Percentiles rank a stretch among this genome's conserved stretches.
These are phyloP conservation scores for Coluber constrictor DNA, from an alignment of 2,797 vertebrate species.

Conservation along the genomic window DNA sequence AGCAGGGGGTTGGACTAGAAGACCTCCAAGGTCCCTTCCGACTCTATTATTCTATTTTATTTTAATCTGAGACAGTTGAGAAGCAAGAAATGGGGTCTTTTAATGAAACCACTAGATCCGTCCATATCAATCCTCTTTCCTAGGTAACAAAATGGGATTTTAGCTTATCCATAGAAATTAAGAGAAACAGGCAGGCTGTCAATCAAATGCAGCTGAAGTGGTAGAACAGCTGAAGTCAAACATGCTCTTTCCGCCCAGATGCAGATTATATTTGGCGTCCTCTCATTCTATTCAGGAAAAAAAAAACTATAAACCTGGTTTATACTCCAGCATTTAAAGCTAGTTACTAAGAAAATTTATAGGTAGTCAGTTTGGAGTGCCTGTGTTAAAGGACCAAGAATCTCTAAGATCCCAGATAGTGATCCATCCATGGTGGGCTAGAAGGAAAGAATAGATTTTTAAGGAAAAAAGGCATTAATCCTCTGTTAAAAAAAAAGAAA, in stretches of 20 bases:
- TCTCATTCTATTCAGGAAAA: slow-evolving; percentile 45
- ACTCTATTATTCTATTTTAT: no score
- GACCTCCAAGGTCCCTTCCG: no score
- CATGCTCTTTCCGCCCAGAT: slow-evolving; percentile 53
- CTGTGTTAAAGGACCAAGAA: background rate
- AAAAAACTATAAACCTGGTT: slow-evolving; percentile 34
- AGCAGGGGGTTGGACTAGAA: no score
- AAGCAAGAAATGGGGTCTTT: background rate
- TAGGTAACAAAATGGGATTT: background rate
- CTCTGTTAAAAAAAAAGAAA: background rate
- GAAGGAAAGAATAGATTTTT: no score
- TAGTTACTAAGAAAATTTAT: background rate
- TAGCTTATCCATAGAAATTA: background rate
- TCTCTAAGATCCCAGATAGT: slow-evolving; percentile 20
- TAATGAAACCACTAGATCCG: background rate
- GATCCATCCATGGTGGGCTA: background rate
- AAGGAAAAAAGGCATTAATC: background rate
- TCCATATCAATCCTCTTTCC: no score
- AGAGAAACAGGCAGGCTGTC: background rate
- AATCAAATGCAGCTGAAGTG: background rate
- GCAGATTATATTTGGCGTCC: slow-evolving; percentile 52
- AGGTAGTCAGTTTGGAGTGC: background rate
- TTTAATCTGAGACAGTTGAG: background rate
- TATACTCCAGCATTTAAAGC: background rate
- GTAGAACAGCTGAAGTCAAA: slow-evolving; percentile 44